phyloP scores from a whole-genome alignment of 2,888 invertebrate genomes.

The Lycaena phlaeas region DNA sequence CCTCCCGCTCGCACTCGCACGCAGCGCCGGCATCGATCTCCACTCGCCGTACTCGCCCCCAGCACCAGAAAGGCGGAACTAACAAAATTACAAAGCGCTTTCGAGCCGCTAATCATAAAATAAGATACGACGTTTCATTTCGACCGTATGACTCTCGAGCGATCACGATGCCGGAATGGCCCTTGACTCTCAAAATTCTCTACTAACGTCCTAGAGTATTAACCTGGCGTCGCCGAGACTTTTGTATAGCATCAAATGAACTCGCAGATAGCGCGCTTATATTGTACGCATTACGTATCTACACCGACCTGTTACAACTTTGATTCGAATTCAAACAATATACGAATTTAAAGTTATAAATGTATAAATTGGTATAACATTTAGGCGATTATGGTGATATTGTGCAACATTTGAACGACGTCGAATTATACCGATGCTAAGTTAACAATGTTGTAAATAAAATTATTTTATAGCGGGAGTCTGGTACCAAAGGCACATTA shows the following conservation, averaged over 20 bases:
- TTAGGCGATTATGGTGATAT: not conserved
- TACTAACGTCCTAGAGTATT: constrained; percentile 60
- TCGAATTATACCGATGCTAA: not conserved
- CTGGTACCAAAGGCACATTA: not conserved
- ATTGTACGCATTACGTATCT: constrained; percentile 2
- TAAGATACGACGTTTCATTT: constrained; percentile 74
- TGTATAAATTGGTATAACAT: not conserved
- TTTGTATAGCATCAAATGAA: constrained; percentile 45
- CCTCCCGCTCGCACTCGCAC: constrained; percentile 57
- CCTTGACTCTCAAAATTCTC: constrained; percentile 72
- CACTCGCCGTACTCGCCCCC: constrained; percentile 68
- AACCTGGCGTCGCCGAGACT: constrained; percentile 46
- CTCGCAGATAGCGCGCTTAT: constrained; percentile 31
- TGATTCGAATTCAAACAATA: not conserved
- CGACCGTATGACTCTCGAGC: constrained; percentile 69
- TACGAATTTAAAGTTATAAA: too few relatives aligned
- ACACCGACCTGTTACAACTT: constrained; percentile 1
- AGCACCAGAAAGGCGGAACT: constrained; percentile 74
- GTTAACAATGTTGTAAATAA: constrained; percentile 1
- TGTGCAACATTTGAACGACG: constrained; percentile 3
- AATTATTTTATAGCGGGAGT: not conserved
- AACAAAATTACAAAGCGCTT: constrained; percentile 74
- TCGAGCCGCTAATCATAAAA: constrained; percentile 74
- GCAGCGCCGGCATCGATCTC: constrained; percentile 69
- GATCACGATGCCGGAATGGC: constrained; percentile 70